Percentiles rank a stretch among this genome's conserved stretches.
These are phyloP conservation scores for Euzophera pinguis DNA, from an alignment of 2,888 invertebrate species.

Conservation along the genomic window DNA sequence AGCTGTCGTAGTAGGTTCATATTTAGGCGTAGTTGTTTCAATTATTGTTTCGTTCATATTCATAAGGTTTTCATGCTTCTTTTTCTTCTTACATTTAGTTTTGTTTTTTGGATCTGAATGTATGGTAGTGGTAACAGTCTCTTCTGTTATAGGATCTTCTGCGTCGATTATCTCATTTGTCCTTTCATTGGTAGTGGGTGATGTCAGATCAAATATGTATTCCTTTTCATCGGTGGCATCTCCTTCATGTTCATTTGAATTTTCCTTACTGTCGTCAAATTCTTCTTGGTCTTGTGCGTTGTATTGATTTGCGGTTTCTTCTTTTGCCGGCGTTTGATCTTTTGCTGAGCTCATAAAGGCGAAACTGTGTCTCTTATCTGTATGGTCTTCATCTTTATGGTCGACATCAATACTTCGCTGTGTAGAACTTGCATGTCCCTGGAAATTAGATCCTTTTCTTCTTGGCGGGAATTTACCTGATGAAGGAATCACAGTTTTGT, in stretches of 20 bases:
- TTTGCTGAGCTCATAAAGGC: constrained; percentile 20
- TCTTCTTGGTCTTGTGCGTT: constrained; percentile 26
- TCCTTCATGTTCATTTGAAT: constrained; percentile 17
- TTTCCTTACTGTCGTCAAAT: constrained; percentile 19
- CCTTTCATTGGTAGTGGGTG: constrained; percentile 31
- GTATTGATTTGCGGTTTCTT: constrained; percentile 33
- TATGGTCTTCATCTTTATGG: constrained; percentile 37
- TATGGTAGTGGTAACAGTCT: constrained; percentile 32
- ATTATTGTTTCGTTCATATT: constrained; percentile 28
- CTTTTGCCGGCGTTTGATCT: constrained; percentile 28
- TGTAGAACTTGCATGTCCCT: constrained; percentile 54
- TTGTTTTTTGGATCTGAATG: constrained; percentile 48
- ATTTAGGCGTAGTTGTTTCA: constrained; percentile 27
- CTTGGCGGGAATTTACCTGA: constrained; percentile 37
- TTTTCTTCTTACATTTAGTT: constrained; percentile 70
- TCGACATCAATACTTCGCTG: constrained; percentile 36
- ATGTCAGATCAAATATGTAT: constrained; percentile 46
- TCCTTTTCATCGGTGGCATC: constrained; percentile 50
- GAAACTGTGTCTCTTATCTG: constrained; percentile 32
- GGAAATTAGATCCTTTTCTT: constrained; percentile 68
- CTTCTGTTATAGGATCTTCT: constrained; percentile 37
- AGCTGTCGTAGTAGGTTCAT: constrained; percentile 28
- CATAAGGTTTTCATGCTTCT: constrained; percentile 44
- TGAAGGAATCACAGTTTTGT: constrained; percentile 28
- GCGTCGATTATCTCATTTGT: constrained; percentile 33